Evolutionary conservation across 2,888 invertebrate genomes (phyloP), one percentile per base, ranked within the genome.

Genomic region (Chloromyia formosa): DNA sequence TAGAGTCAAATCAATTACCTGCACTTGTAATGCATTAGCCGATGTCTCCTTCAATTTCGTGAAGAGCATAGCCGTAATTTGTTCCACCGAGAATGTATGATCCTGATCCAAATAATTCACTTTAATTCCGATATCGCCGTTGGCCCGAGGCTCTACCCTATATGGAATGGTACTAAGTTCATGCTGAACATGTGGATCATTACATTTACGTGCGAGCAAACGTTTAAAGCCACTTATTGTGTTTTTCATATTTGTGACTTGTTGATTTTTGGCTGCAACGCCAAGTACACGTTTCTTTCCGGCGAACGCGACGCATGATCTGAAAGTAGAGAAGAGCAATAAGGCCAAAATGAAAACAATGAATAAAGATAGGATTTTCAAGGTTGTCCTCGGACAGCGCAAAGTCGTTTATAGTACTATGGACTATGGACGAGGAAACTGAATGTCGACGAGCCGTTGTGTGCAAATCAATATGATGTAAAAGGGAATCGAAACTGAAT

Each of bases 171-270:
- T 89, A 81, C 90, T 89, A 56, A 94, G 84, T 85, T 98, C 97
- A 82, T 90, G 89, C 84, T 96, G 94, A 54, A 95, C 94, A 82
- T 92, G 89, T 18, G 94, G 94, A 87, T 99, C 98, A 80, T 91
- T 90, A 85, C 89, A 97, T 84, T 93, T 93, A 81, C 97, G 90
- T 74, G 98, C 99, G 81, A 99, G 86, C 72, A 98, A 88, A 81
- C 95, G 90, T 86, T 98, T 99, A 86, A 98, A 95, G 77, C 94
- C 94, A 86, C 92, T 92, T 75, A 98, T 91, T 77, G 99, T 99
- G 85, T 98, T 98, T 86, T 95, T 96, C 91, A 97, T 92, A 84
- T 99, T 99, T 81, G 97, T 97, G 73, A 97, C 93, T 88, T 94
- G 93, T 86, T 98, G 97, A 84, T 97, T 97, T 85, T 96, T 97